These are phyloP conservation scores for Malurus melanocephalus DNA, from an alignment of 2,113 vertebrate genomes.

Conservation along the genomic window DNA sequence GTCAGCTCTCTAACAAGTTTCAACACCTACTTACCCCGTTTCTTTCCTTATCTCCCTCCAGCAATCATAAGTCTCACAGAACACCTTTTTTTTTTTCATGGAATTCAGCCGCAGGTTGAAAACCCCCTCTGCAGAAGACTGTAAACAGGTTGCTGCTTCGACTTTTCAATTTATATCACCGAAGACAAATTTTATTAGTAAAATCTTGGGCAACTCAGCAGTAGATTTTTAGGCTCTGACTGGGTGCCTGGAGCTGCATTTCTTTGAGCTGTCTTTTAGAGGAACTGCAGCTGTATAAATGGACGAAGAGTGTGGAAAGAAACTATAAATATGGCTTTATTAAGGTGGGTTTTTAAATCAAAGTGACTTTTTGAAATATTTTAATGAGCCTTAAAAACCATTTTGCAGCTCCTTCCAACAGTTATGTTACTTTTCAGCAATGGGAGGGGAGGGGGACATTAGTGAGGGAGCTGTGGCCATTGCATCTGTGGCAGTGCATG, in stretches of 20 bases:
- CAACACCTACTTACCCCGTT: neutral
- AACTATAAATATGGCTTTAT: constrained; percentile 53
- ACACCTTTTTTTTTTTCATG: neutral
- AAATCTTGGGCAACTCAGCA: constrained; percentile 28
- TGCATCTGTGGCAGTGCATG: neutral
- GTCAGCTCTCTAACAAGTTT: neutral
- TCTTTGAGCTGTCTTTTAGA: constrained; percentile 55
- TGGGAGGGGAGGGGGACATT: neutral
- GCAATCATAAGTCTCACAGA: neutral
- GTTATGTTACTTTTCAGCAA: constrained; percentile 1
- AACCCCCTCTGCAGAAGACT: neutral
- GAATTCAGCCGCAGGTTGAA: neutral
- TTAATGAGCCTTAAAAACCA: constrained; percentile 45
- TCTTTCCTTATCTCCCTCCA: constrained; percentile 5
- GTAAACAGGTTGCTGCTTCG: constrained; percentile 25
- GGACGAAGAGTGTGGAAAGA: constrained; percentile 53
- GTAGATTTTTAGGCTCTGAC: constrained; percentile 43
- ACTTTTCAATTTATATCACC: constrained; percentile 18
- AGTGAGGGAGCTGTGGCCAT: neutral
- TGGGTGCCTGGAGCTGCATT: constrained; percentile 48
- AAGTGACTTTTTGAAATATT: constrained; percentile 52
- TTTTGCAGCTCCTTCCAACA: constrained; percentile 26
- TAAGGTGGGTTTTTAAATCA: constrained; percentile 51
- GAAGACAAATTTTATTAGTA: constrained; percentile 48
- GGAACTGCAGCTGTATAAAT: constrained; percentile 55